Evolutionary conservation across 2,113 vertebrate species (phyloP), one percentile per base, ranked within the genome.

Genomic region (Hippocampus barbouri): DNA sequence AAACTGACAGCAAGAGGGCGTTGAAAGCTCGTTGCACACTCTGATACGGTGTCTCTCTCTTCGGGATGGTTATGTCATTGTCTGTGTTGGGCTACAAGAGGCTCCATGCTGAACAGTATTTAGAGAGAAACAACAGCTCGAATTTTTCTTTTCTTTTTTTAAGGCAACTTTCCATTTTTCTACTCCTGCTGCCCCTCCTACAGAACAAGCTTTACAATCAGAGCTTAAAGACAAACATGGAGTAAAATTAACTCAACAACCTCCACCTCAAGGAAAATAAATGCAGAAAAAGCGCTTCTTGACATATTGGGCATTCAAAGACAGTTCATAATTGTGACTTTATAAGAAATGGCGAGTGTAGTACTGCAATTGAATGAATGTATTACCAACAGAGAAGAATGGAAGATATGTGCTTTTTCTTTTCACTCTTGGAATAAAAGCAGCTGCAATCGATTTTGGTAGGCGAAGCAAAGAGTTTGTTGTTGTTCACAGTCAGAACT

Each of bases 1-100:
- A 11, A n/a, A 54, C 45, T 59, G 74, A 71, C 89, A 87, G 87
- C 88, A 86, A 90, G 92, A 84, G 89, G 92, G 92, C 92, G 90
- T 84, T 86, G 56, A 56, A 85, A 85, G 86, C 85, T 86, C 73
- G 75, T 72, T 70, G 72, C 83, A 83, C 21, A 54, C 57, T 38
- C 53, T 54, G 40, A 11, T 45, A 63, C 30, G 61, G 2, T 41
- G 1, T 30, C 71, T 85, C 74, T 60, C 69, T 85, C 74, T 21
- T 23, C 86, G 83, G 81, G 73, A 82, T 69, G 70, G 78, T 86
- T 90, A 84, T 89, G 86, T 90, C 86, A 81, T 69, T 80, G 62
- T 71, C 62, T 79, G 66, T 63, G 23, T 57, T 78, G 74, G 73
- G 66, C 75, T 69, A 79, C 77, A 79, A 78, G 66, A 79, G 75